Evolutionary conservation across 2,888 invertebrate genomes (phyloP).

Genomic region (Ditula angustiorana): DNA sequence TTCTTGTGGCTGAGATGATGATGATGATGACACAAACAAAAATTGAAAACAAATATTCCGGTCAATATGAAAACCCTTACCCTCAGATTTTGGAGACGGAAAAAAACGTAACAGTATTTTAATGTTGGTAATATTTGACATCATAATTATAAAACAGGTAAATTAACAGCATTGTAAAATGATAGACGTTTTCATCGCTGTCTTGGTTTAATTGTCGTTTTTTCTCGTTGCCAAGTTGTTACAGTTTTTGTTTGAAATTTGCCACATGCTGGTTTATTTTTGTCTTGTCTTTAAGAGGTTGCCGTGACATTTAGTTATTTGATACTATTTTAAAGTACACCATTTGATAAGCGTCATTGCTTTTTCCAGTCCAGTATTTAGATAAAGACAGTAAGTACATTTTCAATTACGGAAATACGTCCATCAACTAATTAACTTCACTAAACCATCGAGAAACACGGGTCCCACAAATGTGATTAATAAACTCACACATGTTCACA

Average conservation of each 20-base stretch:
- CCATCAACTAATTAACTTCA: background rate
- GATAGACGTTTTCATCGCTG: background rate
- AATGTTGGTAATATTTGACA: background rate
- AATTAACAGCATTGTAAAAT: background rate
- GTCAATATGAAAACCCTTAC: too few relatives aligned
- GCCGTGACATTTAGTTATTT: background rate
- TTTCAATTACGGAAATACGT: background rate
- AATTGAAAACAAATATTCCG: too few relatives aligned
- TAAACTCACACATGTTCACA: background rate
- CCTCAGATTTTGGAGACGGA: background rate
- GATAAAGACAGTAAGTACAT: too few relatives aligned
- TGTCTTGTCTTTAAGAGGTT: background rate
- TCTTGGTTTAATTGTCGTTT: background rate
- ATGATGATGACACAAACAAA: too few relatives aligned
- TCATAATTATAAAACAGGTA: background rate
- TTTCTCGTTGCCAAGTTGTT: background rate
- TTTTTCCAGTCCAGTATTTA: background rate
- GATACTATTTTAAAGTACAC: background rate
- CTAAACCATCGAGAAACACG: background rate
- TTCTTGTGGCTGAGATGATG: too few relatives aligned
- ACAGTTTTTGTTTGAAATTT: conserved; percentile 1
- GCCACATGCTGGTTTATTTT: conserved; percentile 1
- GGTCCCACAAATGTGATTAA: background rate
- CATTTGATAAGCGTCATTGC: background rate
- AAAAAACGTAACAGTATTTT: background rate